Percentiles rank a stretch among this genome's conserved stretches.
phyloP scores from a whole-genome alignment of 1,140 invertebrate species.

The Chlorops oryzae region DNA sequence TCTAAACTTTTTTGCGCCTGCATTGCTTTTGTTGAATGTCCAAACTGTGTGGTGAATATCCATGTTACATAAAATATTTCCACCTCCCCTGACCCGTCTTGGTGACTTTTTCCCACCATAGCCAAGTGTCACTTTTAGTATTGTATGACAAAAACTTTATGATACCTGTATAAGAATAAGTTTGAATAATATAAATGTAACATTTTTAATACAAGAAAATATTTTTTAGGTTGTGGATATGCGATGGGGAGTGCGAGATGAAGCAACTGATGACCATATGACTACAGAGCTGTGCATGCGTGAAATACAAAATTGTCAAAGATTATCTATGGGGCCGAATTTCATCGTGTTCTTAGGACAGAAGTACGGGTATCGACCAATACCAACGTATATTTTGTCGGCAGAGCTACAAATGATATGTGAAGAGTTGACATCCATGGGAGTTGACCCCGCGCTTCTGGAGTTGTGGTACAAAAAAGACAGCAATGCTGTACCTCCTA shows the following conservation, averaged over 20 bases:
- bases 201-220: no score
- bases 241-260: conserved; percentile 93
- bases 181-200: no score
- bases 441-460: conserved; percentile 75
- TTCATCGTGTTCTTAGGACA: conserved; percentile 97
- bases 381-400: conserved; percentile 90
- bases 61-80: no score
- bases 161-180: no score
- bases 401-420: conserved; percentile 83
- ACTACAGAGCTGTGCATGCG: conserved; percentile 97
- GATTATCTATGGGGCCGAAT: conserved; percentile 95
- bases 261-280: conserved; percentile 98
- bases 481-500: conserved; percentile 86
- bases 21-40: no score
- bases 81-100: no score
- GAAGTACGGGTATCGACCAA: conserved; percentile 96
- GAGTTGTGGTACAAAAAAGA: conserved; percentile 97
- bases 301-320: conserved; percentile 95
- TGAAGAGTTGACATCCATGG: conserved; percentile 53
- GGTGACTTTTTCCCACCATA: no score
- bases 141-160: no score
- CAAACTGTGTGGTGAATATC: no score
- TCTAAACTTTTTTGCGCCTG: no score
- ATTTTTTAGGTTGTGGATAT: conserved; percentile 95
- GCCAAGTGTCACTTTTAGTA: no score